phyloP scores from a whole-genome alignment of 2,888 invertebrate genomes.

The Chrysolina oricalcia region DNA sequence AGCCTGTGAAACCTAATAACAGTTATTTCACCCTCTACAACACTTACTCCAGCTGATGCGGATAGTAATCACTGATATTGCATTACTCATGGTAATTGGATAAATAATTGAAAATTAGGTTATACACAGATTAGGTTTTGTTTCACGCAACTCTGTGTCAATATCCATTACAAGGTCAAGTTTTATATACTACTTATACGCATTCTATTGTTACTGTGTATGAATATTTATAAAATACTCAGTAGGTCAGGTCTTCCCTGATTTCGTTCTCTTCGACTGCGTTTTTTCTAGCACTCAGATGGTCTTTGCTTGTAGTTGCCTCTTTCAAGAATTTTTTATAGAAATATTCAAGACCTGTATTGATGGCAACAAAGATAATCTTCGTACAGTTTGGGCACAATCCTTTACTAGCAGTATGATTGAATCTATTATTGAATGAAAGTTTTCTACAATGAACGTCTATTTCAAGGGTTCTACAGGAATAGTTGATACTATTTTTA shows the following conservation, averaged over 20 bases:
- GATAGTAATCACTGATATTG: background rate
- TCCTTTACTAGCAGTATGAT: too few species aligned
- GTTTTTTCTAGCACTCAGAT: background rate
- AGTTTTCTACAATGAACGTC: too few species aligned
- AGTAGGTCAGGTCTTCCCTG: slow-evolving; percentile 2
- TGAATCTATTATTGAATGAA: too few species aligned
- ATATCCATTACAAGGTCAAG: slow-evolving; percentile 12
- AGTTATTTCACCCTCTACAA: background rate
- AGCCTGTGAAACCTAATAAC: too few species aligned
- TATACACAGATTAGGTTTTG: background rate
- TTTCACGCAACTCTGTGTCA: background rate
- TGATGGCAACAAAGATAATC: too few species aligned
- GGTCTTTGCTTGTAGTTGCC: too few species aligned
- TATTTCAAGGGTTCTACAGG: too few species aligned
- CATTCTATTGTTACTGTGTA: background rate
- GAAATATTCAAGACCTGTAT: too few species aligned
- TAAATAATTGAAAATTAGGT: slow-evolving; percentile 9
- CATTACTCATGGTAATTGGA: background rate
- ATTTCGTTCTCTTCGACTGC: background rate
- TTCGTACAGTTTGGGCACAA: too few species aligned
- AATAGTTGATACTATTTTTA: background rate
- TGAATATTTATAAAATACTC: slow-evolving; percentile 7
- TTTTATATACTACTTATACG: slow-evolving; percentile 5
- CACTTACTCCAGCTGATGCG: background rate
- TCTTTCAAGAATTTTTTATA: too few species aligned